Evolutionary conservation across 2,797 vertebrate species (phyloP).

Genomic region (Anas acuta): DNA sequence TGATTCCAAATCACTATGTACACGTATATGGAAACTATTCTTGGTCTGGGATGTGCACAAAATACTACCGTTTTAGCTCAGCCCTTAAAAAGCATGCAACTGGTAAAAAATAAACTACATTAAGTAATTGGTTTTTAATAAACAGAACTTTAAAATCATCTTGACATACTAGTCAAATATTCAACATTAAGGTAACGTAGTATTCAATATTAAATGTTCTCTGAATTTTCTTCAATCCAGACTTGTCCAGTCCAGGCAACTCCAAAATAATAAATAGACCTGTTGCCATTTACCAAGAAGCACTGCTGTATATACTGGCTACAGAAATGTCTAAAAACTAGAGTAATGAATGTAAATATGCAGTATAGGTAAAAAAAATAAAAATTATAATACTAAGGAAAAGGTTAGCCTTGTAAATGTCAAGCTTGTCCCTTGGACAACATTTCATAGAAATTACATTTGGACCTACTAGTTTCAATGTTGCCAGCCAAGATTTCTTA

Average conservation of each 20-base stretch:
- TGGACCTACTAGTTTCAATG: too few species aligned
- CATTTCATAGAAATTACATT: background rate
- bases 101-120: background rate
- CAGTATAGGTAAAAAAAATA: background rate
- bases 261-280: background rate
- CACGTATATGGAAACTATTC: background rate
- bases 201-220: background rate
- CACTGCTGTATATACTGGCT: background rate
- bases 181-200: background rate
- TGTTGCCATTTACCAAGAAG: background rate
- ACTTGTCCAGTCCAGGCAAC: background rate
- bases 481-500: too few species aligned
- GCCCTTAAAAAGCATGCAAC: background rate
- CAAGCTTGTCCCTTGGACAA: background rate
- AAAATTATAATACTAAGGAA: background rate
- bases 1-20: background rate
- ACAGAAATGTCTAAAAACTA: background rate
- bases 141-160: background rate
- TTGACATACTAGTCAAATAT: background rate
- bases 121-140: background rate
- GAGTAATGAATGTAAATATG: background rate
- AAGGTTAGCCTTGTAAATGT: background rate
- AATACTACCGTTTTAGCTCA: background rate
- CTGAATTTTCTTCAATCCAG: background rate
- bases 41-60: background rate